Percentiles rank a stretch among this genome's conserved stretches.
phyloP scores from a whole-genome alignment of 2,113 vertebrate species.

The Daubentonia madagascariensis region DNA sequence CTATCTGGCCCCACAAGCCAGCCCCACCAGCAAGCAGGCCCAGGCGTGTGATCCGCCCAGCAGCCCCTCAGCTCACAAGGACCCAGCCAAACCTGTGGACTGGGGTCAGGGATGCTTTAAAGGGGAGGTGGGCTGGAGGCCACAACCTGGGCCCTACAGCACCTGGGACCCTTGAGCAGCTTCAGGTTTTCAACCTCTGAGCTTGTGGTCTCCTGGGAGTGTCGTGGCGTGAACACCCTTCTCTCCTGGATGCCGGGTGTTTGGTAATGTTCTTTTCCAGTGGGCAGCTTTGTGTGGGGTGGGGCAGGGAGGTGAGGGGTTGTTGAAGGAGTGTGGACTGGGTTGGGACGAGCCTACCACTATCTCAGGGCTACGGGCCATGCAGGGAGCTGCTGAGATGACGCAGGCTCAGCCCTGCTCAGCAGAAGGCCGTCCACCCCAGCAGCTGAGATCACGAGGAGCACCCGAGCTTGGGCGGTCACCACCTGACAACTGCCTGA shows the following conservation, averaged over 20 bases:
- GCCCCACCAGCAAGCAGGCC: not conserved
- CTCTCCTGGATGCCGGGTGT: not conserved
- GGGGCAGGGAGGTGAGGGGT: not conserved
- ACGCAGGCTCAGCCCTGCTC: not conserved
- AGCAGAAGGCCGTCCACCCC: no score
- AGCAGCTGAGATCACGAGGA: no score
- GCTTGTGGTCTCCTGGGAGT: not conserved
- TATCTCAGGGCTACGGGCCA: not conserved
- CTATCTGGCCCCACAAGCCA: not conserved
- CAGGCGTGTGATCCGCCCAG: not conserved
- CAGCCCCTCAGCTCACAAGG: not conserved
- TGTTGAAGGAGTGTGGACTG: not conserved
- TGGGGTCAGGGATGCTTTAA: not conserved
- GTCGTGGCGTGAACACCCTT: not conserved
- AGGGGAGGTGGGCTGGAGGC: not conserved
- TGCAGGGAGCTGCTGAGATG: no score
- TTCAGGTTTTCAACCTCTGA: not conserved
- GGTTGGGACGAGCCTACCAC: not conserved
- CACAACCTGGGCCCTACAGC: not conserved
- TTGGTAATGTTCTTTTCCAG: not conserved
- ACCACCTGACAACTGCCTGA: not conserved
- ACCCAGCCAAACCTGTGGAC: no score
- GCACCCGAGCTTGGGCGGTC: no score
- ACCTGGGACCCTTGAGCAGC: not conserved
- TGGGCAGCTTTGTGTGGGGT: not conserved